A percentile compares a stretch with the other conserved stretches of the same genome.
Conservation (phyloP, 2,113 vertebrate genomes). For the Sialia sialis region DNA sequence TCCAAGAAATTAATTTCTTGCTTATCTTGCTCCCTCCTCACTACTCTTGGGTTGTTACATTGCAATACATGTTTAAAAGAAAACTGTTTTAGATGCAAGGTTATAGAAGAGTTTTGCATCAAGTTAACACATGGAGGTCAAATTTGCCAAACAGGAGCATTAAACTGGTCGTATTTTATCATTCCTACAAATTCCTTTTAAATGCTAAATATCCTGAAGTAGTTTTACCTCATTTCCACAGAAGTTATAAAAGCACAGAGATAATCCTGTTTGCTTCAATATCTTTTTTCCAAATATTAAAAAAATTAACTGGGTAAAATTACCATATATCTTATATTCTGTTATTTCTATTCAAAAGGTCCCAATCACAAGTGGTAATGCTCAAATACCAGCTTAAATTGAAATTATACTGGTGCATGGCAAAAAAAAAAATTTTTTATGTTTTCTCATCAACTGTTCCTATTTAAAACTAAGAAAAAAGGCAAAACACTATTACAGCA, state of each 20-base stretch:
- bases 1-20: background rate
- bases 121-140: background rate
- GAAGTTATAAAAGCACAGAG: background rate
- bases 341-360: background rate
- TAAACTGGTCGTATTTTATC: slow-evolving; percentile 19
- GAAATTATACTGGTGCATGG: background rate
- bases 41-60: background rate
- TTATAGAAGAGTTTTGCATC: background rate
- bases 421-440: slow-evolving; percentile 16
- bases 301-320: background rate
- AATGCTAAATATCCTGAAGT: slow-evolving; percentile 16
- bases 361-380: background rate
- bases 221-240: slow-evolving; percentile 29
- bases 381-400: slow-evolving; percentile 9
- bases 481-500: background rate
- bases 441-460: background rate
- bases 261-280: background rate
- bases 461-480: background rate
- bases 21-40: background rate
- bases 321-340: slow-evolving; percentile 1
- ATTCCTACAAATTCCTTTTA: slow-evolving; percentile 4
- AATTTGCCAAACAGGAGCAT: background rate
- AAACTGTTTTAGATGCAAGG: background rate
- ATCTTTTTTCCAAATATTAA: slow-evolving; percentile 12
- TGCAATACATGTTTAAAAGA: background rate